Evolutionary conservation across 1,140 invertebrate species (phyloP).

Genomic region (Drosophila gunungcola): DNA sequence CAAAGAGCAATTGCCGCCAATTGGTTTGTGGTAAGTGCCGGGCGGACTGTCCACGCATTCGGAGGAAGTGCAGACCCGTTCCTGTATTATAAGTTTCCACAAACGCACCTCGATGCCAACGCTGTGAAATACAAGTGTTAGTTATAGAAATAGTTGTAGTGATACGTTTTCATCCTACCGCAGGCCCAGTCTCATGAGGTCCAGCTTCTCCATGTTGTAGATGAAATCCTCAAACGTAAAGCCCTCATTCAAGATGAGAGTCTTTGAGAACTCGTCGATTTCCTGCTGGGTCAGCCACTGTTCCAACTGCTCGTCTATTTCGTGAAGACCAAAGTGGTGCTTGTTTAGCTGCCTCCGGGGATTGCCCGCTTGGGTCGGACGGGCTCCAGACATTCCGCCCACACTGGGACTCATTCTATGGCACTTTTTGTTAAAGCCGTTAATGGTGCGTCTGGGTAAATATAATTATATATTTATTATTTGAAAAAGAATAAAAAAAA

Average conservation of each 20-base stretch:
- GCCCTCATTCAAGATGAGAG: conserved; percentile 89
- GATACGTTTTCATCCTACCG: conserved; percentile 85
- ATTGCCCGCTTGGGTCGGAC: conserved; percentile 48
- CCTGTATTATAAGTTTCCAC: conserved; percentile 80
- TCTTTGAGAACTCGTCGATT: conserved; percentile 87
- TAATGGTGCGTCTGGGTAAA: conserved; percentile 73
- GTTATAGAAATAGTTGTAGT: no score
- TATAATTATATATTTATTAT: neutral
- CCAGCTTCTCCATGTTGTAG: conserved; percentile 90
- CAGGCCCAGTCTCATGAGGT: conserved; percentile 90
- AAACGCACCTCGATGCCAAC: conserved; percentile 80
- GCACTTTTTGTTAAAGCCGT: conserved; percentile 77
- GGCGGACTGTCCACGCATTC: conserved; percentile 61
- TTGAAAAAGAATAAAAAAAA: no score
- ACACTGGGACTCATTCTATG: conserved; percentile 70
- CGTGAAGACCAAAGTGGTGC: conserved; percentile 87
- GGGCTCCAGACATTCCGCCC: conserved; percentile 26
- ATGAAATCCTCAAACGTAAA: conserved; percentile 92
- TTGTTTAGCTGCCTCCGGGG: conserved; percentile 58
- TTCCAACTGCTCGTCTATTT: conserved; percentile 86
- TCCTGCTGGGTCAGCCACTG: conserved; percentile 87
- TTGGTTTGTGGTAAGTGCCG: conserved; percentile 54
- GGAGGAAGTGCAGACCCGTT: conserved; percentile 62
- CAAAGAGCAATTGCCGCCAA: conserved; percentile 30
- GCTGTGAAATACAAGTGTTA: conserved; percentile 25